phyloP scores from a whole-genome alignment of 2,113 vertebrate species.

The Microtus oregoni region DNA sequence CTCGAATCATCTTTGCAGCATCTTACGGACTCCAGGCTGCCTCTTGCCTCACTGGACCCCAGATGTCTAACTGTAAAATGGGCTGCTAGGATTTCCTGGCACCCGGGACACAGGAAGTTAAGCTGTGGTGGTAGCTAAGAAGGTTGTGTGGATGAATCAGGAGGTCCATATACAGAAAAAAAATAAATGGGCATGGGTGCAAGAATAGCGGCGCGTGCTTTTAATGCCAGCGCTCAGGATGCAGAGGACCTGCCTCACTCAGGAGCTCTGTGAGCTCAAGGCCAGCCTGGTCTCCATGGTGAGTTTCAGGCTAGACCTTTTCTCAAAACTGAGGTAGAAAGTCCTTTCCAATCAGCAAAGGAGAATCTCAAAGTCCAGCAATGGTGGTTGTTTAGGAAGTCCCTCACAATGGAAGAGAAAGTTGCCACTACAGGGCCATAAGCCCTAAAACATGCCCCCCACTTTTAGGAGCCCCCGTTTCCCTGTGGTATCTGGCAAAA shows the following conservation, averaged over 20 bases:
- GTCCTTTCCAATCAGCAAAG: not conserved
- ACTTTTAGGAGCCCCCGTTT: not conserved
- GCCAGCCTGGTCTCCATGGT: not conserved
- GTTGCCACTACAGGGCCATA: accelerated
- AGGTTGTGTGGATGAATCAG: not conserved
- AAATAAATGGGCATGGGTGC: not conserved
- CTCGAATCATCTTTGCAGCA: not conserved
- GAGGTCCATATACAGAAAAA: not conserved
- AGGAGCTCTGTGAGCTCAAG: not conserved
- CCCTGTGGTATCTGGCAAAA: not conserved
- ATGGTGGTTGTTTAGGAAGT: not conserved
- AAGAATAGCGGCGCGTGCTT: accelerated
- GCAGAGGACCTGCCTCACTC: not conserved
- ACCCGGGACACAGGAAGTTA: not conserved
- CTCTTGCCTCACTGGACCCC: not conserved
- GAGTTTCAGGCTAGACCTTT: not conserved
- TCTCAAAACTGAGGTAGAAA: not conserved
- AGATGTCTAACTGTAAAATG: not conserved
- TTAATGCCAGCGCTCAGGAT: not conserved
- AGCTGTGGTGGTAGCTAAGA: accelerated
- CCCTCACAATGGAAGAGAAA: not conserved
- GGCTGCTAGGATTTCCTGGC: not conserved
- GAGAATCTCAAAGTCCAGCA: not conserved
- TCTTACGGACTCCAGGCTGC: not conserved
- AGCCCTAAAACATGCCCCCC: not conserved